These are phyloP conservation scores for Montipora capitata DNA, from an alignment of 92 coral and sea anemone genomes.

Conservation along the genomic window DNA sequence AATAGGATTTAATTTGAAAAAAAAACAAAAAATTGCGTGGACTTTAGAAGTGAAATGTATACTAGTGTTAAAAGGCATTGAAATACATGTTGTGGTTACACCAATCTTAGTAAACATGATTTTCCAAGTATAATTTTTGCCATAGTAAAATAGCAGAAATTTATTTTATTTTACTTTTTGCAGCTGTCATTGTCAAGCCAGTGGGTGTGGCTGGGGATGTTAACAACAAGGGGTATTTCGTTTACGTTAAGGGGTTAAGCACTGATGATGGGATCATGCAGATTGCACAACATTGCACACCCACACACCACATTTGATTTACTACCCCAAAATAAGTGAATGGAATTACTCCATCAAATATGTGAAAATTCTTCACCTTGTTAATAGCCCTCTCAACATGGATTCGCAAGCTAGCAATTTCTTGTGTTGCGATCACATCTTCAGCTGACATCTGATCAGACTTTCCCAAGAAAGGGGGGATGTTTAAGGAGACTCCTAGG, in stretches of 20 bases:
- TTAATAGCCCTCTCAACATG: constrained; percentile 57
- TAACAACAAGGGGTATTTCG: too few relatives aligned
- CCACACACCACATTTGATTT: constrained; percentile 68
- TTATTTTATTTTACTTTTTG: too few relatives aligned
- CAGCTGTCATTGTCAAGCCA: too few relatives aligned
- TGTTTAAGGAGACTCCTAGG: constrained; percentile 60
- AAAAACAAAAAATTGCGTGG: too few relatives aligned
- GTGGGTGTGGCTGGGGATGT: too few relatives aligned
- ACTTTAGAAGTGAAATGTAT: too few relatives aligned
- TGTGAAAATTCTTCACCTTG: constrained; percentile 56
- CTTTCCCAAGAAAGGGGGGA: constrained; percentile 68
- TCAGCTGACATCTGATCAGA: constrained; percentile 67
- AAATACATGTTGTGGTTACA: too few relatives aligned
- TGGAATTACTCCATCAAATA: constrained; percentile 62
- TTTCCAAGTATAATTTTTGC: too few relatives aligned
- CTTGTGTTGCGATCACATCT: constrained; percentile 69
- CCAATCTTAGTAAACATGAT: too few relatives aligned
- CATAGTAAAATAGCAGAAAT: too few relatives aligned
- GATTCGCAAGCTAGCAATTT: constrained; percentile 66
- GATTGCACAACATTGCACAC: constrained; percentile 52
- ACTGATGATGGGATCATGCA: constrained; percentile 62
- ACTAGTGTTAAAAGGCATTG: too few relatives aligned
- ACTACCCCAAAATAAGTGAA: constrained; percentile 52
- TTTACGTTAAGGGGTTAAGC: not conserved
- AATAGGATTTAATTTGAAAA: too few relatives aligned